A percentile compares a stretch with the other conserved stretches of the same genome.
phyloP scores from a whole-genome alignment of 2,888 invertebrate genomes.

The Megalurothrips usitatus region DNA sequence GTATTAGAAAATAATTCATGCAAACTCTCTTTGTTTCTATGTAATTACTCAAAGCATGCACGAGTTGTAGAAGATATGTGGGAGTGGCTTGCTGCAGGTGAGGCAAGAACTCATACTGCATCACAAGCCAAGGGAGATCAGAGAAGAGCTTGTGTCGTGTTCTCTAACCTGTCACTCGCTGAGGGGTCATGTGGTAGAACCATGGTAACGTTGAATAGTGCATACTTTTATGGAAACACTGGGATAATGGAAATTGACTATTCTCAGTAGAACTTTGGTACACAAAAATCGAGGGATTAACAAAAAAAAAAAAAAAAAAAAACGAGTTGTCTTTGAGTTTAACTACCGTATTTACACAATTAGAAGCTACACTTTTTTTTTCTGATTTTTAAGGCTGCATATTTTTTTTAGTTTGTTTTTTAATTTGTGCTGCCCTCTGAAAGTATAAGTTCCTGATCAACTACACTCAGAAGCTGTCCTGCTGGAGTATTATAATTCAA shows the following conservation, averaged over 20 bases:
- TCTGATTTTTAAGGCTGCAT: not conserved
- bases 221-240: not conserved
- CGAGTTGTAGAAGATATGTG: not conserved
- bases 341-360: not conserved
- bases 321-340: not conserved
- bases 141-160: constrained; percentile 9
- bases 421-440: not conserved
- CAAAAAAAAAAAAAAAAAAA: not conserved
- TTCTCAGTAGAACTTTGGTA: not conserved
- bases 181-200: constrained; percentile 21
- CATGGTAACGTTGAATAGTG: not conserved
- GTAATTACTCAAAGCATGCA: not conserved
- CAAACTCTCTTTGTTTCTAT: not conserved
- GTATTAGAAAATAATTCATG: not conserved
- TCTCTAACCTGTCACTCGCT: constrained; percentile 22
- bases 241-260: not conserved
- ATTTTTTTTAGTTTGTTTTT: not conserved
- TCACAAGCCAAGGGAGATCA: not conserved
- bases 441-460: no score
- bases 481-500: not conserved
- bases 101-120: constrained; percentile 19
- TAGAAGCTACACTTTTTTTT: not conserved
- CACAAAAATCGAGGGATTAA: not conserved
- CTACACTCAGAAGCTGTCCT: no score
- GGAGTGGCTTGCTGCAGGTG: constrained; percentile 8